A percentile compares a stretch with the other conserved stretches of the same genome.
phyloP scores from a whole-genome alignment of 2,888 invertebrate species.

The Rhingia rostrata region DNA sequence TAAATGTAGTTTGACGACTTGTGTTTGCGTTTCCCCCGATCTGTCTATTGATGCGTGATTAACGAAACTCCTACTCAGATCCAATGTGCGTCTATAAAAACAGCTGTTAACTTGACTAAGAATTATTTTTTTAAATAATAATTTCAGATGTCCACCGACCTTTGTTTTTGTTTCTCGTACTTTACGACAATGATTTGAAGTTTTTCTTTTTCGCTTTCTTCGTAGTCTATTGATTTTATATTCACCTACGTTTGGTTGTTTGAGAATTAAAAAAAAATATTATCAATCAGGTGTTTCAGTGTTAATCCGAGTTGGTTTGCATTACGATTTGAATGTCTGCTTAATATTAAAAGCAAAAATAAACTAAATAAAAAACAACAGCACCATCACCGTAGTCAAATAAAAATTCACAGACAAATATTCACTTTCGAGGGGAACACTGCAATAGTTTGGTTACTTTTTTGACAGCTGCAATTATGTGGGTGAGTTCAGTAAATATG shows the following conservation, averaged over 20 bases:
- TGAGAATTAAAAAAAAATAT: background rate
- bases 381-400: slow-evolving; percentile 45
- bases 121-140: background rate
- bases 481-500: background rate
- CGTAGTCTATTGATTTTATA: slow-evolving; percentile 68
- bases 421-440: slow-evolving; percentile 4
- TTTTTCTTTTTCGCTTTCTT: slow-evolving; percentile 48
- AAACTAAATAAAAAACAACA: slow-evolving; percentile 58
- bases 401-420: slow-evolving; percentile 44
- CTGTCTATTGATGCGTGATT: slow-evolving; percentile 12
- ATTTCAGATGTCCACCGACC: slow-evolving; percentile 28
- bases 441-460: slow-evolving; percentile 19
- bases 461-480: slow-evolving; percentile 28
- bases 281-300: background rate
- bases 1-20: slow-evolving; percentile 17
- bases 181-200: slow-evolving; percentile 64
- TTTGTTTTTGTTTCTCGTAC: slow-evolving; percentile 65
- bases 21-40: slow-evolving; percentile 13
- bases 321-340: background rate
- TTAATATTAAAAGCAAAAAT: slow-evolving; percentile 36
- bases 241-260: slow-evolving; percentile 36
- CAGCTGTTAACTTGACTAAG: background rate
- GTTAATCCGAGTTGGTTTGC: background rate
- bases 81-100: background rate
- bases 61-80: slow-evolving; percentile 28